These are phyloP conservation scores for Leptinotarsa peninsularis DNA, from an alignment of 2,888 invertebrate genomes.

Conservation along the genomic window DNA sequence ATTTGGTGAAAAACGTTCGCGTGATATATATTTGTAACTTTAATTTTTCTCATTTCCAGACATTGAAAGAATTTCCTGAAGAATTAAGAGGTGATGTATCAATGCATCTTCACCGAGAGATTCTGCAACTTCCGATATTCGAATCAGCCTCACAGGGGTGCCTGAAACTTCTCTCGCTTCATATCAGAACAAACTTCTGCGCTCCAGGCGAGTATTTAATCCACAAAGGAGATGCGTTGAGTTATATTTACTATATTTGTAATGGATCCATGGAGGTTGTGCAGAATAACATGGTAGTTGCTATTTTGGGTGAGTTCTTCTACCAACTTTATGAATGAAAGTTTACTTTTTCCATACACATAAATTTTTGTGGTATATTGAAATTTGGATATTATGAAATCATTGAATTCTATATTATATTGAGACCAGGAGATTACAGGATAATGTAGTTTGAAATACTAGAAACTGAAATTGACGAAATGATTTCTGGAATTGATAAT, in stretches of 20 bases:
- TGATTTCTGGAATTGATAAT: too few relatives aligned
- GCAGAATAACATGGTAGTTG: conserved; percentile 96
- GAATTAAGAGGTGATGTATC: conserved; percentile 95
- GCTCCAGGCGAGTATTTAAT: conserved; percentile 95
- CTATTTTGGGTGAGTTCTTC: conserved; percentile 85
- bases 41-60: conserved; percentile 69
- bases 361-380: too few relatives aligned
- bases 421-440: too few relatives aligned
- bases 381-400: too few relatives aligned
- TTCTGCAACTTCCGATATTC: conserved; percentile 93
- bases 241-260: conserved; percentile 94
- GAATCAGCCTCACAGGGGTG: conserved; percentile 95
- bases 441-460: too few relatives aligned
- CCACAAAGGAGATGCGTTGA: conserved; percentile 93
- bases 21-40: not conserved
- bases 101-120: conserved; percentile 94
- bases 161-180: conserved; percentile 89
- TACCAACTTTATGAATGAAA: too few relatives aligned
- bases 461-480: too few relatives aligned
- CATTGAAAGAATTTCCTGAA: conserved; percentile 95
- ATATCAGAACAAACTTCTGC: conserved; percentile 94
- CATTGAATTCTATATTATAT: too few relatives aligned
- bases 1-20: too few relatives aligned
- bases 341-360: too few relatives aligned
- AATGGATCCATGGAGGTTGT: conserved; percentile 98